Conservation (phyloP, 1,140 invertebrate genomes). For the Euwallacea fornicatus region DNA sequence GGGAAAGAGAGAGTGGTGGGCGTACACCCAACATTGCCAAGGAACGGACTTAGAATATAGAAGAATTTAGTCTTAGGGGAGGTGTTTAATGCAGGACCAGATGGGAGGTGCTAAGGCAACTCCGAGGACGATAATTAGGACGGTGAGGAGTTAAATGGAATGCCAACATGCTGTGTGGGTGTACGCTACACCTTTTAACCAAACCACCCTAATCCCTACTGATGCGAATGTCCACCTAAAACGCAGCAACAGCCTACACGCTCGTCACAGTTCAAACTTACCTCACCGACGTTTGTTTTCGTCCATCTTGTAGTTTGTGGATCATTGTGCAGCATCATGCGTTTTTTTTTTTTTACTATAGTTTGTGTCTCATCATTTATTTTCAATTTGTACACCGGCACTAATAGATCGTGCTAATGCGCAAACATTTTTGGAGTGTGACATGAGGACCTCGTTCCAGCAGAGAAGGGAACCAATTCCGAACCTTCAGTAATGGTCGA, state of each 20-base stretch:
- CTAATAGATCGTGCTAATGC: conserved; percentile 37
- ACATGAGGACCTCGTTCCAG: background rate
- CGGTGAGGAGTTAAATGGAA: conserved; percentile 42
- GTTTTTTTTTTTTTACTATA: conserved; percentile 14
- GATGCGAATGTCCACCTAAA: conserved; percentile 33
- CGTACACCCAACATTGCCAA: conserved; percentile 35
- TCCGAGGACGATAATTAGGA: conserved; percentile 30
- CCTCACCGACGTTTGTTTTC: conserved; percentile 4
- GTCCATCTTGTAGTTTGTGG: conserved; percentile 28
- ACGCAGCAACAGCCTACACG: conserved; percentile 25
- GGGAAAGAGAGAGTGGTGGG: conserved; percentile 27
- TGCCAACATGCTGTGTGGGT: conserved; percentile 42
- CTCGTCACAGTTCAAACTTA: conserved; percentile 27
- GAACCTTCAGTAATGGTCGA: too few relatives aligned
- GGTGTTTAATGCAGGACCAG: conserved; percentile 39
- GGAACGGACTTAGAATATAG: background rate
- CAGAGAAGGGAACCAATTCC: too few relatives aligned
- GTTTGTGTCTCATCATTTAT: conserved; percentile 13
- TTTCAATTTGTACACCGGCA: conserved; percentile 31
- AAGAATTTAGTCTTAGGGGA: conserved; percentile 20
- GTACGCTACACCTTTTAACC: conserved; percentile 46
- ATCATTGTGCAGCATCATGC: conserved; percentile 6
- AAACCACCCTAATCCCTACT: conserved; percentile 37
- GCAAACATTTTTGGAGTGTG: conserved; percentile 3
- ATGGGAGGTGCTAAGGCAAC: conserved; percentile 38